Evolutionary conservation across 2,113 vertebrate species (phyloP), one percentile per base, ranked within the genome.

Genomic region (Amphiprion ocellaris): DNA sequence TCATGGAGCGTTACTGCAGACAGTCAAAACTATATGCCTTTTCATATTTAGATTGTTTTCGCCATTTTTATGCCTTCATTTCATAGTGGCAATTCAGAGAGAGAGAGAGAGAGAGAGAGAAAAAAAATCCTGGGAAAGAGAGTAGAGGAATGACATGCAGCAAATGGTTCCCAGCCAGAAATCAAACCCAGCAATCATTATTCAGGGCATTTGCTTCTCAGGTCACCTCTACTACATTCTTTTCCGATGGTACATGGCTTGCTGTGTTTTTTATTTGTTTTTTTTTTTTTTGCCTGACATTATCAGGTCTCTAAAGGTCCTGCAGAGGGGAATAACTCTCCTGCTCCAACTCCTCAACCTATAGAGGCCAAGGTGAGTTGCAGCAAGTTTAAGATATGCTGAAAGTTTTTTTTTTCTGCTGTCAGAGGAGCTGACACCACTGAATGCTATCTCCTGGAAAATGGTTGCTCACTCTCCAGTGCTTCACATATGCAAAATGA

Each of bases 341-440:
- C 19, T 41, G 2, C 19, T 24, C 39, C 15, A 60, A 5, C 56
- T 68, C 15, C 61, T 50, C 16, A 74, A 37, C 55, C 39, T 80
- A 12, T n/a, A 15, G n/a, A 23, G 17, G 46, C 58, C 52, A 59
- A 28, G 14, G 49, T 60, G n/a, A 64, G 41, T 4, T 24, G 10
- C 59, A 60, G 37, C 2, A 15, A 26, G 16, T 41, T 11, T 16
- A 44, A 41, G 55, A 37, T 33, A 24, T 69, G 26, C 37, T 47
- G 1, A 50, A 46, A 11, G 4, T 21, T n/a, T 53, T 55, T 50
- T 15, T n/a, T 19, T 14, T 23, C 33, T 44, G 15, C 10, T 28
- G 21, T 55, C 33, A 37, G 17, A 60, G 21, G 39, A 39, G 3
- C 26, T 65, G 23, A 44, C 37, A 61, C n/a, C 55, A 12, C 33